phyloP scores from a whole-genome alignment of 2,888 invertebrate genomes.

The Cheiracanthium punctorium region DNA sequence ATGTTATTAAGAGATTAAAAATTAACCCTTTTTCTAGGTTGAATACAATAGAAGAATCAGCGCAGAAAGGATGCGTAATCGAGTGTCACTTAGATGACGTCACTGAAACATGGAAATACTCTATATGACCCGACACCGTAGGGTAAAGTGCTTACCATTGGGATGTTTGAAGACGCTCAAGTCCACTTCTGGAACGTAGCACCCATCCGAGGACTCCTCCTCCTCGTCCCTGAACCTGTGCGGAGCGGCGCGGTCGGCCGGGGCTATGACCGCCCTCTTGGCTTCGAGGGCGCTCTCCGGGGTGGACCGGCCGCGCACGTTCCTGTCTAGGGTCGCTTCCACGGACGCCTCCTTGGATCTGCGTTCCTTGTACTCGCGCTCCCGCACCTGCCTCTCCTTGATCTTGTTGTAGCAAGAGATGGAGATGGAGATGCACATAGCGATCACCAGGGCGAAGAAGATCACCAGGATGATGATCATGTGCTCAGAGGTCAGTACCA shows the following conservation, averaged over 20 bases:
- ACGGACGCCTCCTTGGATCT: constrained; percentile 72
- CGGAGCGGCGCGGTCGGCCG: not conserved
- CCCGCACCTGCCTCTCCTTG: constrained; percentile 78
- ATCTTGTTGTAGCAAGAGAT: constrained; percentile 91
- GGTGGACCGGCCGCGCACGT: constrained; percentile 23
- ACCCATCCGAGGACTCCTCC: constrained; percentile 65
- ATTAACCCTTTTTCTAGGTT: too few species aligned
- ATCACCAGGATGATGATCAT: constrained; percentile 91
- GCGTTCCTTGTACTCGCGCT: constrained; percentile 72
- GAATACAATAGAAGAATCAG: too few species aligned
- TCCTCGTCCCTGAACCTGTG: constrained; percentile 18
- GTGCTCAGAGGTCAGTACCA: constrained; percentile 76
- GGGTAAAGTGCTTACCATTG: constrained; percentile 53
- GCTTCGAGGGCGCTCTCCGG: constrained; percentile 18
- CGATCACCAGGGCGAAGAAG: constrained; percentile 89
- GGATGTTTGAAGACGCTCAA: constrained; percentile 63
- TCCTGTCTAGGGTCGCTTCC: constrained; percentile 57
- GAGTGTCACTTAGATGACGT: too few species aligned
- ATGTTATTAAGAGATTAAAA: too few species aligned
- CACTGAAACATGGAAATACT: too few species aligned
- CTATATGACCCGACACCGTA: too few species aligned
- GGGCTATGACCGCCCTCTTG: too few species aligned
- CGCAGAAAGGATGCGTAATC: too few species aligned
- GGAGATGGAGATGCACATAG: constrained; percentile 91
- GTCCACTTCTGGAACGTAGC: constrained; percentile 71